Evolutionary conservation across 2,888 invertebrate species (phyloP).

Genomic region (Suillia variegata): DNA sequence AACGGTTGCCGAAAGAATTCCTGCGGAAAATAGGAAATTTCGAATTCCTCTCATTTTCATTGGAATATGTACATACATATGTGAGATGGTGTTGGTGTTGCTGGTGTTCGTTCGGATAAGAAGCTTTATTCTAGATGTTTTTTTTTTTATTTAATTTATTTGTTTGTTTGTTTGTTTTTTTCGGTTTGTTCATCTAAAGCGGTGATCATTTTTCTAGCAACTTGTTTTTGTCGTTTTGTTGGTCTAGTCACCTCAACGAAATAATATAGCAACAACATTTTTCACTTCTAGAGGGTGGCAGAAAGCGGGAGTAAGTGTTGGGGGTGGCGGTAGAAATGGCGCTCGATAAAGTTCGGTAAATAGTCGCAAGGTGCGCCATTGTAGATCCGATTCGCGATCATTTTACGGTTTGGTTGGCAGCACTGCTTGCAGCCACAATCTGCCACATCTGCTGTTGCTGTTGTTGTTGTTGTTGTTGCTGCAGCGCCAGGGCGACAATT

Average conservation of each 20-base stretch:
- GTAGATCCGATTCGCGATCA: slow-evolving; percentile 22
- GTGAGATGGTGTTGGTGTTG: slow-evolving; percentile 3
- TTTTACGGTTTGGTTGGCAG: slow-evolving; percentile 29
- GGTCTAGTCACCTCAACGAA: slow-evolving; percentile 47
- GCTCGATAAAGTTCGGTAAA: no score
- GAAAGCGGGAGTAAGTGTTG: neutral
- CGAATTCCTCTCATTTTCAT: neutral
- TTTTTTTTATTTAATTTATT: slow-evolving; percentile 5
- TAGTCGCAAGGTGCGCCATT: slow-evolving; percentile 27
- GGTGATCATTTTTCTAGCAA: slow-evolving; percentile 45
- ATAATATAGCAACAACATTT: slow-evolving; percentile 32
- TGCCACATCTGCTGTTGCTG: neutral
- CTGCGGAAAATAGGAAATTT: neutral
- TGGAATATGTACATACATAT: neutral
- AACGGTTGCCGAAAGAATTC: slow-evolving; percentile 7
- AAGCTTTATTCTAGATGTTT: neutral
- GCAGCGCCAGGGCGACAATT: neutral
- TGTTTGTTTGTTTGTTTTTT: slow-evolving; percentile 18
- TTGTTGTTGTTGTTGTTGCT: no score
- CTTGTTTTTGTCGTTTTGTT: slow-evolving; percentile 27
- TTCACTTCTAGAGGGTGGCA: neutral
- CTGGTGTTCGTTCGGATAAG: slow-evolving; percentile 6
- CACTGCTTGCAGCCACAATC: slow-evolving; percentile 6
- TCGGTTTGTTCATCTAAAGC: slow-evolving; percentile 25
- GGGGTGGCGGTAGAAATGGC: neutral